A percentile compares a stretch with the other conserved stretches of the same genome.
phyloP scores from a whole-genome alignment of 2,113 vertebrate species.

The Leuciscus idus region DNA sequence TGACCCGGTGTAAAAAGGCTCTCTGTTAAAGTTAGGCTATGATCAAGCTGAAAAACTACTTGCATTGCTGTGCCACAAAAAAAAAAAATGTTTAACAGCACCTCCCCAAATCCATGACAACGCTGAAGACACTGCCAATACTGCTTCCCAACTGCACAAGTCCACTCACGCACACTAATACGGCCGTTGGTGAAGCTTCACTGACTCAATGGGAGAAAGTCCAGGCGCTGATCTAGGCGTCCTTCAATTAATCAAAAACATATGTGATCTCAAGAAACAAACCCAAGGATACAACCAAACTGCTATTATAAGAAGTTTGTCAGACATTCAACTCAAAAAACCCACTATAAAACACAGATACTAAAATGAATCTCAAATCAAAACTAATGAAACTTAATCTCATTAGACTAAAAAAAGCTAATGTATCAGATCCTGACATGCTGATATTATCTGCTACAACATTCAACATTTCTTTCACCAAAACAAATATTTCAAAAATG shows the following conservation, averaged over 20 bases:
- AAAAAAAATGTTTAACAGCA: background rate
- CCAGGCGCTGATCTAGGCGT: conserved; percentile 9
- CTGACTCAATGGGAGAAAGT: conserved; percentile 25
- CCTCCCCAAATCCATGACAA: conserved; percentile 35
- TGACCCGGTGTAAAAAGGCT: no score
- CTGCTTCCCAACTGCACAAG: background rate
- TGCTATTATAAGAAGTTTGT: background rate
- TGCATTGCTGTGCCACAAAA: background rate
- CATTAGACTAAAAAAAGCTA: background rate
- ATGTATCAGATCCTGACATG: background rate
- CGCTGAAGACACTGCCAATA: conserved; percentile 6
- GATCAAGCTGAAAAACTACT: background rate
- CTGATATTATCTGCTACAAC: background rate
- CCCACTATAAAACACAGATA: background rate
- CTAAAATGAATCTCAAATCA: background rate
- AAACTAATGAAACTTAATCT: background rate
- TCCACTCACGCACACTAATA: background rate
- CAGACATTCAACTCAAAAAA: background rate
- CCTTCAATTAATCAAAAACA: conserved; percentile 28
- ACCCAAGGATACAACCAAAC: background rate
- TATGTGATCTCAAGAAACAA: conserved; percentile 18
- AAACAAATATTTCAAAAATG: conserved; percentile 9
- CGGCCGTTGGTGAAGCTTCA: background rate
- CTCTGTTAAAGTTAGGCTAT: background rate
- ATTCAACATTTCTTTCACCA: background rate